Percentiles rank a stretch among this genome's conserved stretches.
Evolutionary conservation across 2,797 vertebrate species (phyloP).

Genomic region (Smutsia temminckii): DNA sequence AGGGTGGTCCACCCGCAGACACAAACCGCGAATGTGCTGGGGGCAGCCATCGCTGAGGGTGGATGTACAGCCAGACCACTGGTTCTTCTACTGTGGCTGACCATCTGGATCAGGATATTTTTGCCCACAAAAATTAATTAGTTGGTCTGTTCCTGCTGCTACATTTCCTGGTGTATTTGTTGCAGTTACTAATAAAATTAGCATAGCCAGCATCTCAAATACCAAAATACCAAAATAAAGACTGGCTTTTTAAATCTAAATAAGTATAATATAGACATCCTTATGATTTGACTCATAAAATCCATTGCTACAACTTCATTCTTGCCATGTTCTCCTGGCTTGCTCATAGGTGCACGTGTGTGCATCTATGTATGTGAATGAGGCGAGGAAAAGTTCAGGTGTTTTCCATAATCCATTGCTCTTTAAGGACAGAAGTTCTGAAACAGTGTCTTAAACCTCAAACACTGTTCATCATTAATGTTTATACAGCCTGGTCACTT

Average conservation of each 20-base stretch:
- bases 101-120: not conserved
- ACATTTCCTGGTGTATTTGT: not conserved
- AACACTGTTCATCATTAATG: not conserved
- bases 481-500: not conserved
- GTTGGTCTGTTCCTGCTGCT: not conserved
- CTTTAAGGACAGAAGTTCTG: slow-evolving; percentile 34
- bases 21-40: not conserved
- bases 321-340: not conserved
- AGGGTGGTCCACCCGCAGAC: too few relatives aligned
- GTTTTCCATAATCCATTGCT: not conserved
- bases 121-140: not conserved
- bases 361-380: too few relatives aligned
- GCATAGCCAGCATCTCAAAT: not conserved
- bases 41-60: not conserved
- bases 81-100: not conserved
- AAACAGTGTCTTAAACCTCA: not conserved
- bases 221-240: not conserved
- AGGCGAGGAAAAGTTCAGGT: not conserved
- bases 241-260: not conserved
- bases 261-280: not conserved
- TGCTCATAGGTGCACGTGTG: not conserved
- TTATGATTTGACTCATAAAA: not conserved
- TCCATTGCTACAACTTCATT: not conserved
- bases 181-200: not conserved
- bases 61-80: not conserved